A percentile compares a stretch with the other conserved stretches of the same genome.
phyloP scores from a whole-genome alignment of 2,797 vertebrate genomes.

The Mus minutoides region DNA sequence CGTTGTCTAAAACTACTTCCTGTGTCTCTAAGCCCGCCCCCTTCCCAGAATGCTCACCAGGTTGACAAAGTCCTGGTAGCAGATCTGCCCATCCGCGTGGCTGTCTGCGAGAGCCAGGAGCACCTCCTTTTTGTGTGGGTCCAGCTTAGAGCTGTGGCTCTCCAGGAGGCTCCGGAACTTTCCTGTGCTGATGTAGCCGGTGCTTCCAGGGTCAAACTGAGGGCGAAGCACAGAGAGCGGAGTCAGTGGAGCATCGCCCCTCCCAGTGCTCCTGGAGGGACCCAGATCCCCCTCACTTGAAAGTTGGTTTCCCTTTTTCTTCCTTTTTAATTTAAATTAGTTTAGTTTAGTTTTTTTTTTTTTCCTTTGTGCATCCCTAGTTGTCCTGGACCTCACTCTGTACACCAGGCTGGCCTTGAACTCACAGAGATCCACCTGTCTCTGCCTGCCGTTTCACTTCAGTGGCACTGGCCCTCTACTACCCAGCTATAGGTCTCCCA shows the following conservation, averaged over 20 bases:
- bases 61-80: constrained; percentile 98
- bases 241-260: not conserved
- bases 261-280: not conserved
- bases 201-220: constrained; percentile 95
- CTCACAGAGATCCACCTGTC: not conserved
- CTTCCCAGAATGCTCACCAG: constrained; percentile 90
- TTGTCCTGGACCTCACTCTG: not conserved
- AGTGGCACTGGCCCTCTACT: not conserved
- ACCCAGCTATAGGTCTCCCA: not conserved
- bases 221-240: constrained; percentile 69
- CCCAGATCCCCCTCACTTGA: not conserved
- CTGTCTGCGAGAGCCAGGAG: constrained; percentile 95
- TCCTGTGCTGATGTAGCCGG: constrained; percentile 96
- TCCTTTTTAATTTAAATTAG: not conserved
- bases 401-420: not conserved
- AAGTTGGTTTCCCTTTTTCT: not conserved
- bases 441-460: not conserved
- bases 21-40: not conserved
- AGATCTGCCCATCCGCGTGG: constrained; percentile 95
- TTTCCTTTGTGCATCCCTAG: no score
- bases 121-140: constrained; percentile 97
- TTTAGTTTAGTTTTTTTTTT: not conserved
- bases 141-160: constrained; percentile 93
- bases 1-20: not conserved
- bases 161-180: constrained; percentile 95